These are phyloP conservation scores for Eurystomus glaucurus DNA, from an alignment of 2,797 vertebrate genomes.

Conservation along the genomic window DNA sequence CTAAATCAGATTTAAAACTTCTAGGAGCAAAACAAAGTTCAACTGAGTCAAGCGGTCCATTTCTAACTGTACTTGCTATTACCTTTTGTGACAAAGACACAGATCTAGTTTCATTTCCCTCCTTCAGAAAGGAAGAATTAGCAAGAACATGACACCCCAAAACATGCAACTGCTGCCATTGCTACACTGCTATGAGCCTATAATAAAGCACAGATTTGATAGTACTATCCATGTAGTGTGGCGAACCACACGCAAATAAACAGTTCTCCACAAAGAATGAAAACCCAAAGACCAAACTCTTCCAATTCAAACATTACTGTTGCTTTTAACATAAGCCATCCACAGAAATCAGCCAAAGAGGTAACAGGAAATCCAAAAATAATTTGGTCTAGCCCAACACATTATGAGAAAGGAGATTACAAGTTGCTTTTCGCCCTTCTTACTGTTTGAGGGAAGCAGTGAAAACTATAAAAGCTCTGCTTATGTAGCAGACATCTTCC, in stretches of 20 bases:
- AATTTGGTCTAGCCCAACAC: slow-evolving; percentile 67
- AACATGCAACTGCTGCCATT: slow-evolving; percentile 53
- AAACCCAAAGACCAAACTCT: slow-evolving; percentile 70
- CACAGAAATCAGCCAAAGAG: slow-evolving; percentile 77
- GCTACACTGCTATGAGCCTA: slow-evolving; percentile 59
- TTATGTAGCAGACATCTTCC: background rate
- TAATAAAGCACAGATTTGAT: slow-evolving; percentile 82
- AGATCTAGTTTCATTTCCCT: slow-evolving; percentile 65
- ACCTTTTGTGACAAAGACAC: slow-evolving; percentile 41
- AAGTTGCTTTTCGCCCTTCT: slow-evolving; percentile 55
- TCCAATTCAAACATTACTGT: slow-evolving; percentile 83
- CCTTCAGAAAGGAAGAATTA: slow-evolving; percentile 60
- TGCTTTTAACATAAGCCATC: slow-evolving; percentile 82
- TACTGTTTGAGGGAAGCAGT: background rate
- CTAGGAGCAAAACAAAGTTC: slow-evolving; percentile 23
- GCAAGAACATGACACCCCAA: slow-evolving; percentile 25
- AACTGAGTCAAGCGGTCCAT: slow-evolving; percentile 6
- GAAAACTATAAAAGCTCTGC: slow-evolving; percentile 36
- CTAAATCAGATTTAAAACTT: background rate
- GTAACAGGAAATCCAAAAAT: slow-evolving; percentile 83
- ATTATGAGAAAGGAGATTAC: slow-evolving; percentile 39
- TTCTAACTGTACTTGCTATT: slow-evolving; percentile 56
- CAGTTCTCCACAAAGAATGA: slow-evolving; percentile 78
- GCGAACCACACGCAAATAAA: slow-evolving; percentile 84
- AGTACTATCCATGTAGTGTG: slow-evolving; percentile 78